Conservation (phyloP, 2,888 invertebrate genomes). For the Danaus chrysippus region DNA sequence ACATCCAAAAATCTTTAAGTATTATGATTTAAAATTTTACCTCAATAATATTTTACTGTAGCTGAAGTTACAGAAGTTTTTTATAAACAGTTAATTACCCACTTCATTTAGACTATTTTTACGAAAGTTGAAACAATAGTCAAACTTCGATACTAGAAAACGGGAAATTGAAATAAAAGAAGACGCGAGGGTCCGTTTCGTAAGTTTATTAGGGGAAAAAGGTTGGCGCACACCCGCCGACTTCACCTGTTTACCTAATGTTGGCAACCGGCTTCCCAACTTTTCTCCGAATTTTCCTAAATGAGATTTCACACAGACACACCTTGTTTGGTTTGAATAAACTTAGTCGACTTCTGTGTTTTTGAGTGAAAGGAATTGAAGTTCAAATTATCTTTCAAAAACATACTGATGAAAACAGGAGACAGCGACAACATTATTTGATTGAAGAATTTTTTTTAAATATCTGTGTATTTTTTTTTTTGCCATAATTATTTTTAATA, state of each 20-base stretch:
- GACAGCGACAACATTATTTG: slow-evolving; percentile 23
- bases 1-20: too few species aligned
- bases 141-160: slow-evolving; percentile 49
- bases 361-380: slow-evolving; percentile 36
- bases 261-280: slow-evolving; percentile 41
- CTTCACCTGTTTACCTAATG: slow-evolving; percentile 49
- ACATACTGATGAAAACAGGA: slow-evolving; percentile 26
- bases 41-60: neutral
- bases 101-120: slow-evolving; percentile 39
- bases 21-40: too few species aligned
- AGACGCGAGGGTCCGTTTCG: slow-evolving; percentile 42
- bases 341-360: slow-evolving; percentile 38
- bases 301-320: slow-evolving; percentile 53
- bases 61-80: neutral
- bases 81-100: slow-evolving; percentile 10
- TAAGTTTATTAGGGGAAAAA: slow-evolving; percentile 47
- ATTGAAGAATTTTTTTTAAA: slow-evolving; percentile 10
- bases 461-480: neutral
- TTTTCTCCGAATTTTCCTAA: slow-evolving; percentile 48
- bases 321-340: slow-evolving; percentile 49
- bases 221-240: slow-evolving; percentile 50
- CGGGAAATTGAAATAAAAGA: slow-evolving; percentile 64
- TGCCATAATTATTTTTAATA: neutral
- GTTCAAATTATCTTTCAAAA: slow-evolving; percentile 34
- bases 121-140: slow-evolving; percentile 52